phyloP scores from a whole-genome alignment of 2,113 vertebrate genomes.

The Neoarius graeffei region DNA sequence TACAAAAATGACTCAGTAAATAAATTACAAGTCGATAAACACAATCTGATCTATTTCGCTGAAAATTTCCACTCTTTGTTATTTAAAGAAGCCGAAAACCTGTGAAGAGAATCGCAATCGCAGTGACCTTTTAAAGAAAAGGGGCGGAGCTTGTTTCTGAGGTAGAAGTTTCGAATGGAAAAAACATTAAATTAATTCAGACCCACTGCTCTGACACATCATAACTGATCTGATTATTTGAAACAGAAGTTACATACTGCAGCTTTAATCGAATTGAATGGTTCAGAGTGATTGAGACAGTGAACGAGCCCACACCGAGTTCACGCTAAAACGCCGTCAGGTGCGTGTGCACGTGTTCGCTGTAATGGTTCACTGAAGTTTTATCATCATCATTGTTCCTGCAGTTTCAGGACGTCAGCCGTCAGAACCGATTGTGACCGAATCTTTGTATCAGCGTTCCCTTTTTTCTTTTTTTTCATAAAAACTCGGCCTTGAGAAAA shows the following conservation, averaged over 20 bases:
- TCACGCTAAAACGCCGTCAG: not conserved
- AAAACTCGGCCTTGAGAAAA: conserved; percentile 32
- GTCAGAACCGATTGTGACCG: not conserved
- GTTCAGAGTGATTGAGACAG: not conserved
- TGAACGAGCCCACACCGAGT: not conserved
- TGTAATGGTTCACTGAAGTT: not conserved
- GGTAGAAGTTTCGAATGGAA: not conserved
- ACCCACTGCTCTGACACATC: not conserved
- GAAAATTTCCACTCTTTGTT: too few species aligned
- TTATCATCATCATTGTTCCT: not conserved
- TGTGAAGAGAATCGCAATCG: not conserved
- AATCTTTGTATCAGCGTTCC: not conserved
- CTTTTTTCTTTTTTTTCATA: not conserved
- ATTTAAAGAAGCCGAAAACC: too few species aligned
- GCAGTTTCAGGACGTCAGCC: not conserved
- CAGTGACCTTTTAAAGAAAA: not conserved
- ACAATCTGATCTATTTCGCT: rapidly evolving
- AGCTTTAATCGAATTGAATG: not conserved
- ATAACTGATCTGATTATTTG: not conserved
- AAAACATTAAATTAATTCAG: not conserved
- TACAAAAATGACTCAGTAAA: not conserved
- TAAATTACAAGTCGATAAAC: not conserved
- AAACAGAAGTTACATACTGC: not conserved
- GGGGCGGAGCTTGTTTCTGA: not conserved
- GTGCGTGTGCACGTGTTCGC: not conserved